Conservation (phyloP, 2,797 vertebrate genomes). For the Adelosebastes latens region DNA sequence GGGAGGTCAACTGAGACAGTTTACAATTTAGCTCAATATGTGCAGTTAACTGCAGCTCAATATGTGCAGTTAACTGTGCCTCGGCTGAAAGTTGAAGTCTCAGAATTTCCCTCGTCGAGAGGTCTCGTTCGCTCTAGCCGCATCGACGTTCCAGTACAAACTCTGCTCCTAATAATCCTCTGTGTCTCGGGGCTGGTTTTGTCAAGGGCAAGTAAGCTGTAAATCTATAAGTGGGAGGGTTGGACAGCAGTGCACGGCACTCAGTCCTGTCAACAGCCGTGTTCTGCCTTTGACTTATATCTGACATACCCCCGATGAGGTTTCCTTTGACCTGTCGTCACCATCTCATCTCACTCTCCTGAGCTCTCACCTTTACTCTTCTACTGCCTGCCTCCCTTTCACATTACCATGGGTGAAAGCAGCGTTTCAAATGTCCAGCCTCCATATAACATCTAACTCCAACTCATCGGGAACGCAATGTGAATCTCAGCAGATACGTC, state of each 20-base stretch:
- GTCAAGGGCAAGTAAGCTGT: slow-evolving; percentile 46
- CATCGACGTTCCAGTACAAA: background rate
- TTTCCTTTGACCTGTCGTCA: slow-evolving; percentile 31
- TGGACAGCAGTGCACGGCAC: background rate
- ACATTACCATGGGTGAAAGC: background rate
- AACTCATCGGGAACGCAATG: background rate
- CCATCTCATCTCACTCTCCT: slow-evolving; percentile 6
- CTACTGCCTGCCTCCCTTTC: background rate
- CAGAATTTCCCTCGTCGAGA: background rate
- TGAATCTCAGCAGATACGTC: background rate
- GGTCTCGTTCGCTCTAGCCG: background rate
- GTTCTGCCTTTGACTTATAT: slow-evolving; percentile 36
- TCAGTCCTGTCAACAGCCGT: slow-evolving; percentile 24
- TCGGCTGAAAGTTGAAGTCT: slow-evolving; percentile 3
- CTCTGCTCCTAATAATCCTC: slow-evolving; percentile 1
- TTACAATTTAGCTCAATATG: slow-evolving; percentile 28
- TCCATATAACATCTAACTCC: background rate
- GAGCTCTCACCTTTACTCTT: background rate
- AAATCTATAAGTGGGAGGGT: slow-evolving; percentile 33
- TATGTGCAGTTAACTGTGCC: slow-evolving; percentile 5
- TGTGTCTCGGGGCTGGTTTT: slow-evolving; percentile 13
- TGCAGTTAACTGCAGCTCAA: slow-evolving; percentile 13
- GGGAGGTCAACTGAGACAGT: slow-evolving; percentile 42
- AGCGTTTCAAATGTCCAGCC: background rate
- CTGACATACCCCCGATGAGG: slow-evolving; percentile 38